Evolutionary conservation across 2,113 vertebrate species (phyloP).

Genomic region (Semicossyphus pulcher): DNA sequence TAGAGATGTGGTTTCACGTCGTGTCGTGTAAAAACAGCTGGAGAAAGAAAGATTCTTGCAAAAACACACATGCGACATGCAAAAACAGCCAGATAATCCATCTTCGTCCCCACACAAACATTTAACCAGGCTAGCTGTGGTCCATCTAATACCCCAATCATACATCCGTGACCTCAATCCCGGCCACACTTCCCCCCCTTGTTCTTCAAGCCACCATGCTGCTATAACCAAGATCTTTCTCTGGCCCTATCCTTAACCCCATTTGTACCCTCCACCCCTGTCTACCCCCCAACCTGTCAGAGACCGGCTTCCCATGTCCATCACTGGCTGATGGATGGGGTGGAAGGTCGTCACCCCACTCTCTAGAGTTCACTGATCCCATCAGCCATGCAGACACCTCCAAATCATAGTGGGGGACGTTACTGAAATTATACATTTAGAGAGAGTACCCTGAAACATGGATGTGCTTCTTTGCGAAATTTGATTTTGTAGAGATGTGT

Average conservation of each 20-base stretch:
- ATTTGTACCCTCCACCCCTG: constrained; percentile 56
- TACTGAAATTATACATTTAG: constrained; percentile 65
- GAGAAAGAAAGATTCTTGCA: neutral
- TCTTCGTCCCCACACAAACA: constrained; percentile 54
- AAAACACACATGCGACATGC: constrained; percentile 17
- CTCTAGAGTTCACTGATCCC: constrained; percentile 80
- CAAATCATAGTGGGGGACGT: constrained; percentile 55
- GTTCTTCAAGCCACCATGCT: constrained; percentile 44
- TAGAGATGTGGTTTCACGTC: neutral
- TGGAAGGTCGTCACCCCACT: constrained; percentile 84
- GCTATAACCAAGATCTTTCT: constrained; percentile 42
- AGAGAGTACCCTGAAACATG: neutral
- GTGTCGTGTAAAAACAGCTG: neutral
- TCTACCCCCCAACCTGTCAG: constrained; percentile 78
- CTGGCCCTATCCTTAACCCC: constrained; percentile 67
- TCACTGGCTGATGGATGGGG: constrained; percentile 87
- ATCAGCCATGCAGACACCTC: constrained; percentile 81
- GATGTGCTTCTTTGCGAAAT: constrained; percentile 4
- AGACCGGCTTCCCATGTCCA: constrained; percentile 85
- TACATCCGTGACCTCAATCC: constrained; percentile 73
- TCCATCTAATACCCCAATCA: constrained; percentile 72
- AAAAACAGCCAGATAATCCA: constrained; percentile 64
- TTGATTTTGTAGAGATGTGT: constrained; percentile 25
- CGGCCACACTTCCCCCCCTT: constrained; percentile 38
- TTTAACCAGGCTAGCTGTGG: constrained; percentile 51